Evolutionary conservation across 1,140 invertebrate species (phyloP).

Genomic region (Saccostrea glomerata): DNA sequence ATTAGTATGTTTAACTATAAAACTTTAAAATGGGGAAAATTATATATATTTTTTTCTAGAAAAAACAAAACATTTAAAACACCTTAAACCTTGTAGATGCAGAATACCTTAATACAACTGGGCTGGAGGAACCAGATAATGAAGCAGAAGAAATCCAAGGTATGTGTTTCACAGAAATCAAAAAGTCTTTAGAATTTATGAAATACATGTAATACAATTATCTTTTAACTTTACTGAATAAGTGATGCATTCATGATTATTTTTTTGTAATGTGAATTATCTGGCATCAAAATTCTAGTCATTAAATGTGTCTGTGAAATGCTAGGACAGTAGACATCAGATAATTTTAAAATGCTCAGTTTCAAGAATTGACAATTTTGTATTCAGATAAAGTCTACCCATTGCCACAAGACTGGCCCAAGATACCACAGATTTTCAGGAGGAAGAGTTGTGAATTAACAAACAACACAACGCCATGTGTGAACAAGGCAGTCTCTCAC

Average conservation of each 20-base stretch:
- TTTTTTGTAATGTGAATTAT: background rate
- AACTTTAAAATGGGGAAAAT: no score
- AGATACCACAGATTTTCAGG: slow-evolving; percentile 66
- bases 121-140: background rate
- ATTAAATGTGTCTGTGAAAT: background rate
- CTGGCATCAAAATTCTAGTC: background rate
- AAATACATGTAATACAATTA: background rate
- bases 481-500: slow-evolving; percentile 76
- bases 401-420: slow-evolving; percentile 73
- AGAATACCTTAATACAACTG: slow-evolving; percentile 14
- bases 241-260: background rate
- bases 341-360: background rate
- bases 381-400: slow-evolving; percentile 69
- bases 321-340: background rate
- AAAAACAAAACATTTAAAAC: no score
- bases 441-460: slow-evolving; percentile 73
- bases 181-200: background rate
- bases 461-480: slow-evolving; percentile 70
- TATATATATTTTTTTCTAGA: no score
- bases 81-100: background rate
- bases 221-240: background rate
- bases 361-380: background rate
- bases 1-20: no score
- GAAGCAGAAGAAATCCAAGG: slow-evolving; percentile 7
- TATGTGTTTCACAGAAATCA: background rate